Conservation (phyloP, 2,888 invertebrate species). For the Theodoxus fluviatilis region DNA sequence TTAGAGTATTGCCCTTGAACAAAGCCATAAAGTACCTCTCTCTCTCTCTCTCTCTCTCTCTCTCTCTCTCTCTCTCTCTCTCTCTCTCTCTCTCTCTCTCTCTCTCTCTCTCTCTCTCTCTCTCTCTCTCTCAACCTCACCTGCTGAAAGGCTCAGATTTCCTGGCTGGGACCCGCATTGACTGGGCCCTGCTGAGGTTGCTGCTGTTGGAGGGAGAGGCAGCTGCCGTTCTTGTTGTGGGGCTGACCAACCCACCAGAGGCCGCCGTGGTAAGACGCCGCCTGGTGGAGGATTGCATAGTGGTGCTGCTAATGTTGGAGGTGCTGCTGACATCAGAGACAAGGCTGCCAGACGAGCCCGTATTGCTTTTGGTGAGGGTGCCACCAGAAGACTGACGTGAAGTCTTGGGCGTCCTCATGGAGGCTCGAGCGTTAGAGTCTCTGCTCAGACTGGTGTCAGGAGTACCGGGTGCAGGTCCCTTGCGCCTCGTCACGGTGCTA, state of each 20-base stretch:
- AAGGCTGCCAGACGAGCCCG: conserved; percentile 35
- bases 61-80: too few species aligned
- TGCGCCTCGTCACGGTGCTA: conserved; percentile 37
- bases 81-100: too few species aligned
- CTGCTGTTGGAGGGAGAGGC: conserved; percentile 23
- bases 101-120: too few species aligned
- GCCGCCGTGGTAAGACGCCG: conserved; percentile 29
- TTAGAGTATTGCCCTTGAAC: too few species aligned
- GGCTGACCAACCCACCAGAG: background rate
- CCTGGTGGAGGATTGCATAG: conserved; percentile 33
- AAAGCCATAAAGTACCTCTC: too few species aligned
- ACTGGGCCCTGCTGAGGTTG: conserved; percentile 24
- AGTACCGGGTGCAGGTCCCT: conserved; percentile 28
- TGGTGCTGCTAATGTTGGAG: conserved; percentile 27
- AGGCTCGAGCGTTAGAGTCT: conserved; percentile 25
- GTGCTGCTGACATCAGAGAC: conserved; percentile 35
- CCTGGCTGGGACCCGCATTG: too few species aligned
- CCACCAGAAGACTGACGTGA: conserved; percentile 23
- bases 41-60: too few species aligned
- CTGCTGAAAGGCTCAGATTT: too few species aligned
- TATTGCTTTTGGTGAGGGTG: conserved; percentile 24
- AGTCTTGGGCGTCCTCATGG: conserved; percentile 29
- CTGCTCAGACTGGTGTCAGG: conserved; percentile 26
- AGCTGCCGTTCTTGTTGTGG: background rate
- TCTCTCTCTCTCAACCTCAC: too few species aligned